phyloP scores from a whole-genome alignment of 1,140 invertebrate species.

The Brachionus asplanchnoidis region DNA sequence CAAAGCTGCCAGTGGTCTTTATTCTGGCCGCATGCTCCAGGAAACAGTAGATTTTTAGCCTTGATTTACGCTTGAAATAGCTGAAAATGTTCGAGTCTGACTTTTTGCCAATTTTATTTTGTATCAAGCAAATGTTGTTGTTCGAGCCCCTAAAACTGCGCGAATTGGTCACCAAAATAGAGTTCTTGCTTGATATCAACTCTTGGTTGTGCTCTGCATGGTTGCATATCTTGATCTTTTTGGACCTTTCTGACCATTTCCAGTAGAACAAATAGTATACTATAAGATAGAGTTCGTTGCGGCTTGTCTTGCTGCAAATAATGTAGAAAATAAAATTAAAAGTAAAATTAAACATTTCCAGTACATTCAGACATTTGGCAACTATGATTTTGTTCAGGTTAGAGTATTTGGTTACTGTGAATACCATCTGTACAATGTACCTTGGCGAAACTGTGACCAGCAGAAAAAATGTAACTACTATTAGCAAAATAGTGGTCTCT shows the following conservation, averaged over 20 bases:
- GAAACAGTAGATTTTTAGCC: conserved; percentile 6
- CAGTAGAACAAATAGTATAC: conserved; percentile 38
- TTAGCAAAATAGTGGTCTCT: conserved; percentile 20
- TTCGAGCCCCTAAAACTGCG: neutral
- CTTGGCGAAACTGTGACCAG: conserved; percentile 31
- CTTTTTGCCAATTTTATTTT: neutral
- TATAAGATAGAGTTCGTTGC: conserved; percentile 15
- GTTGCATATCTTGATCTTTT: conserved; percentile 20
- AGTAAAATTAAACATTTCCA: conserved; percentile 40
- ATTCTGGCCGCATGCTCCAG: neutral
- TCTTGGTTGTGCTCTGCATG: conserved; percentile 1
- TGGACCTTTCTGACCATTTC: conserved; percentile 4
- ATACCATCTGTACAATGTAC: conserved; percentile 17
- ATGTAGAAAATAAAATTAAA: conserved; percentile 40
- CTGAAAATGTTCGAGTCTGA: neutral
- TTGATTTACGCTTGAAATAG: conserved; percentile 1
- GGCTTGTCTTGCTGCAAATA: conserved; percentile 35
- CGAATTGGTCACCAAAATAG: neutral
- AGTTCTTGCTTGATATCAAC: neutral
- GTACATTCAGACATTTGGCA: conserved; percentile 30
- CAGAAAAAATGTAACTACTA: conserved; percentile 32
- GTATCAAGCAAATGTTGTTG: neutral
- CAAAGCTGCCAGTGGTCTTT: neutral
- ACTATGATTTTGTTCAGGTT: neutral
- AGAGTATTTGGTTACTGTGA: neutral